Conservation (phyloP, 2,113 vertebrate species). For the Corythaixoides concolor region DNA sequence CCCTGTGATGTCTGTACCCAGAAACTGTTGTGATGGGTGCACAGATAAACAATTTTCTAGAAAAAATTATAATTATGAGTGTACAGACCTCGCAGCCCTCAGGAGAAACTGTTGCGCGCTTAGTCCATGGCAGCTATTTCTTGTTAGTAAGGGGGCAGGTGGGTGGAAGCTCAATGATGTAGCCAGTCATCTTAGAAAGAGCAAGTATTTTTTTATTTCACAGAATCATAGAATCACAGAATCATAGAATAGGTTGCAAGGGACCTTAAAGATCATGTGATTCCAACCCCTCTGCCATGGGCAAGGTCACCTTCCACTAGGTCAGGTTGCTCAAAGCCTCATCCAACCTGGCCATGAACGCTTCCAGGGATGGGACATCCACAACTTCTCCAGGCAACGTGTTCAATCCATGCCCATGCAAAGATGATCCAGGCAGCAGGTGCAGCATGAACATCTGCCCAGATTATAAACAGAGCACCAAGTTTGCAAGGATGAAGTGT, state of each 20-base stretch:
- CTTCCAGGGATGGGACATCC: too few species aligned
- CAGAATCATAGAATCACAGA: too few species aligned
- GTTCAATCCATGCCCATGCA: neutral
- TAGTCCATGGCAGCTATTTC: neutral
- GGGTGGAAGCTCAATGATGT: neutral
- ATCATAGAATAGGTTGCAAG: too few species aligned
- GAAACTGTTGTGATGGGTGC: neutral
- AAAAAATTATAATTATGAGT: neutral
- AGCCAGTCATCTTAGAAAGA: neutral
- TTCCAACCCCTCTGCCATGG: too few species aligned
- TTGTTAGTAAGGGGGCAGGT: neutral
- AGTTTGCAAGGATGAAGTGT: neutral
- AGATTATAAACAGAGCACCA: neutral
- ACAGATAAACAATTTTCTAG: neutral
- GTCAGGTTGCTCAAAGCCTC: too few species aligned
- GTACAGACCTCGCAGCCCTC: neutral
- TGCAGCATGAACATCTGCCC: neutral
- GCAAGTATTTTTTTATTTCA: neutral
- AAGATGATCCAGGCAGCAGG: neutral
- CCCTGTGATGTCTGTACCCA: neutral
- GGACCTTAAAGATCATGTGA: too few species aligned
- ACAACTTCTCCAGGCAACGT: too few species aligned
- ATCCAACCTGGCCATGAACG: too few species aligned
- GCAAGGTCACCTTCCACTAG: too few species aligned
- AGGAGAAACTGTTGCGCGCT: neutral